A percentile compares a stretch with the other conserved stretches of the same genome.
phyloP scores from a whole-genome alignment of 2,797 vertebrate genomes.

The Labeo calbasu region DNA sequence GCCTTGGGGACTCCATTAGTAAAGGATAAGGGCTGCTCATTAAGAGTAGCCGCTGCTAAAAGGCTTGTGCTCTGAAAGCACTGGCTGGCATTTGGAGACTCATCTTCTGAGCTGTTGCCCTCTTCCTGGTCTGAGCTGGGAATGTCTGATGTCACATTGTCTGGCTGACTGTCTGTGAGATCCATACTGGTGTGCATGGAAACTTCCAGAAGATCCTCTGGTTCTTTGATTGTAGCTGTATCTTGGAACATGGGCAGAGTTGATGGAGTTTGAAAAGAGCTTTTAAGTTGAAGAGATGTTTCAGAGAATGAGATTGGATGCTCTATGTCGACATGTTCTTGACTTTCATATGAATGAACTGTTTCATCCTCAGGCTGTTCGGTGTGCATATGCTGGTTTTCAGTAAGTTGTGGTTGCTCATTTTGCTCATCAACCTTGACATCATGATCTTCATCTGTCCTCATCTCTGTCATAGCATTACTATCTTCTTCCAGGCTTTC shows the following conservation, averaged over 20 bases:
- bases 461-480: conserved; percentile 5
- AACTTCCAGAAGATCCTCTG: conserved; percentile 60
- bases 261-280: neutral
- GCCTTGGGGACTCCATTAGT: conserved; percentile 25
- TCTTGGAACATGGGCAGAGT: conserved; percentile 33
- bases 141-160: conserved; percentile 43
- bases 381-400: conserved; percentile 20
- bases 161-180: conserved; percentile 52
- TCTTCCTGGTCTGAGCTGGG: conserved; percentile 59
- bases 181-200: conserved; percentile 63
- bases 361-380: conserved; percentile 21
- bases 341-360: neutral
- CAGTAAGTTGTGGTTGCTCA: conserved; percentile 18
- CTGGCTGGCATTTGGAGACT: conserved; percentile 68
- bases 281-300: conserved; percentile 38
- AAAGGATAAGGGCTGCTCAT: conserved; percentile 23
- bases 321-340: conserved; percentile 14
- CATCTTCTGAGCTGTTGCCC: conserved; percentile 60
- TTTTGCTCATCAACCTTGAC: conserved; percentile 29
- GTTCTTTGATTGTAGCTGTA: conserved; percentile 29
- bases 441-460: conserved; percentile 8
- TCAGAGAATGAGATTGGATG: conserved; percentile 43
- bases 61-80: conserved; percentile 51
- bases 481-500: conserved; percentile 10
- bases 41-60: neutral